Conservation (phyloP, 1,140 invertebrate genomes). For the Lysiphlebus fabarum region DNA sequence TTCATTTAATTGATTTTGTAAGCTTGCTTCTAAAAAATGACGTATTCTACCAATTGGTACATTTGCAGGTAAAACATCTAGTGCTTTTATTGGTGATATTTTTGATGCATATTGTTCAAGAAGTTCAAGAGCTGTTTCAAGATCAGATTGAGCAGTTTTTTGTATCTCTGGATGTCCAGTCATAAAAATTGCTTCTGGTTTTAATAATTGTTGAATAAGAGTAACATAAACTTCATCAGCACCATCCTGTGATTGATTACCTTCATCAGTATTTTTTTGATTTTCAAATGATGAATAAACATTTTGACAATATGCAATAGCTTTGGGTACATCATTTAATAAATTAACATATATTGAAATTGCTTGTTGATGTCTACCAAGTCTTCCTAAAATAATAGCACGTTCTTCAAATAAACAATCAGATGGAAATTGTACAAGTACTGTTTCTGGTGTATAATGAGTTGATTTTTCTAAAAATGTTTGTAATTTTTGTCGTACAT, state of each 20-base stretch:
- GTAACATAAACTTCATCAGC: constrained; percentile 65
- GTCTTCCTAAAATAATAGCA: constrained; percentile 84
- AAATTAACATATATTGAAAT: constrained; percentile 86
- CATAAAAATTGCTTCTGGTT: constrained; percentile 56
- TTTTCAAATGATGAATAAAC: constrained; percentile 54
- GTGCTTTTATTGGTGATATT: constrained; percentile 74
- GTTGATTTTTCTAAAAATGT: constrained; percentile 81
- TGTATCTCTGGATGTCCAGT: constrained; percentile 53
- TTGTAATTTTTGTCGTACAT: constrained; percentile 73
- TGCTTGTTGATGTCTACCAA: constrained; percentile 86
- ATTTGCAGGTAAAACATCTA: constrained; percentile 72
- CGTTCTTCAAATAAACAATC: constrained; percentile 88
- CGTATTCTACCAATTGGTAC: constrained; percentile 71
- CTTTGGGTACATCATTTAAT: constrained; percentile 75
- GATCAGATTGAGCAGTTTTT: constrained; percentile 63
- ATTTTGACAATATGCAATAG: constrained; percentile 81
- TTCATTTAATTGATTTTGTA: constrained; percentile 71
- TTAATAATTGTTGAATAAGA: constrained; percentile 64
- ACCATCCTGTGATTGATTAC: constrained; percentile 45
- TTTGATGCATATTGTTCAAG: constrained; percentile 78
- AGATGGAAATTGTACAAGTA: constrained; percentile 82
- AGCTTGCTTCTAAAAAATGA: constrained; percentile 73
- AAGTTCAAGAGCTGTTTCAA: constrained; percentile 73
- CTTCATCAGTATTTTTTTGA: constrained; percentile 40
- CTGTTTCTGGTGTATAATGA: constrained; percentile 82